These are phyloP conservation scores for Corynorhinus townsendii DNA, from an alignment of 2,113 vertebrate genomes.

Conservation along the genomic window DNA sequence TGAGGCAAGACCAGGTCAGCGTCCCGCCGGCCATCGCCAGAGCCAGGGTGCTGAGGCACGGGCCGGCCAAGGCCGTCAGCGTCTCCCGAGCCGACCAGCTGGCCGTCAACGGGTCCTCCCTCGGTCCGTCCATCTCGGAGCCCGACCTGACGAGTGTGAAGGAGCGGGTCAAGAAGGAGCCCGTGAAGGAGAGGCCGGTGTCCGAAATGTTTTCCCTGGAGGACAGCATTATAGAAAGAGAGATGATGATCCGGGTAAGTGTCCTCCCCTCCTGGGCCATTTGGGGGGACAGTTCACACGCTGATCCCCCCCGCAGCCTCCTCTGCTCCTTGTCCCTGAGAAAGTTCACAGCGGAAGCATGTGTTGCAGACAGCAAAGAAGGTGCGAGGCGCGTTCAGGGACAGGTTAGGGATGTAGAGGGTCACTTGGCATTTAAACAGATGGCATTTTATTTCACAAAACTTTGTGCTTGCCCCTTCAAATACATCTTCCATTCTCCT, in stretches of 20 bases:
- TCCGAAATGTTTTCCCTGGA: slow-evolving; percentile 98
- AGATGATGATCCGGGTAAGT: slow-evolving; percentile 94
- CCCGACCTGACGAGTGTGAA: slow-evolving; percentile 97
- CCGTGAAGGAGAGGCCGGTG: slow-evolving; percentile 94
- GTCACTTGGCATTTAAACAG: not conserved
- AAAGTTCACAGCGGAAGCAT: fast-evolving
- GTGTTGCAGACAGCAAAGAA: not conserved
- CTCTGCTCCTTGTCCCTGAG: not conserved
- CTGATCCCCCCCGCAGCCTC: fast-evolving
- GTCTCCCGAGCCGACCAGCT: slow-evolving; percentile 88
- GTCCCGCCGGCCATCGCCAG: slow-evolving; percentile 76
- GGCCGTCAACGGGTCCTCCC: slow-evolving; percentile 85
- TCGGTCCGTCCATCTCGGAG: slow-evolving; percentile 95
- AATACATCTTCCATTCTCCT: not conserved
- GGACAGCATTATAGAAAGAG: slow-evolving; percentile 97
- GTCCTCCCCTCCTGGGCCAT: fast-evolving
- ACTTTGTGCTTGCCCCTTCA: not conserved
- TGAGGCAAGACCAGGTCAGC: slow-evolving; percentile 79
- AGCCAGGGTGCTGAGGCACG: slow-evolving; percentile 75
- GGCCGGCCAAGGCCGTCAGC: slow-evolving; percentile 82
- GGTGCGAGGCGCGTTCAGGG: fast-evolving
- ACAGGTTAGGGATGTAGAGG: no score
- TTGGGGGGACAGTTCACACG: not conserved
- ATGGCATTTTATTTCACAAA: not conserved
- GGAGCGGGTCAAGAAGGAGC: slow-evolving; percentile 95